Evolutionary conservation across 2,797 vertebrate genomes (phyloP), one percentile per base, ranked within the genome.

Genomic region (Perdix hodgsoniae): DNA sequence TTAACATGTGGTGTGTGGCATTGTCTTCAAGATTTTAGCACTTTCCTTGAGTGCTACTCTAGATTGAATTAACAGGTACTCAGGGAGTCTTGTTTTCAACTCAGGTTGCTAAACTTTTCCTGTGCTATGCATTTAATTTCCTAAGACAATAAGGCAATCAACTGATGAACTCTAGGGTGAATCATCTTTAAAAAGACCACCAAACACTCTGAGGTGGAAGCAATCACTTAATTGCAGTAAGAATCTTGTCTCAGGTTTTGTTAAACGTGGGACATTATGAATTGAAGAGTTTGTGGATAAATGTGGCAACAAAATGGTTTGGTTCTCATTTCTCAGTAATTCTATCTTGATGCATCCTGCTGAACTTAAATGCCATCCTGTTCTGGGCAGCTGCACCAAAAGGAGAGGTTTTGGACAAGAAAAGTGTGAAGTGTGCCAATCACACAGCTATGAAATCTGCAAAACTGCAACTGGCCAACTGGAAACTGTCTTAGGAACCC

Each of bases 361-460:
- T 79, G 60, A 90, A 70, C 88, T 83, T 67, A 87, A 92, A 56
- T 60, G 35, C 64, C 78, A 60, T 91, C 4, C 71, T 73, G n/a
- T 84, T 93, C 73, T 66, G 56, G 71, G 52, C 40, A 92, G 64
- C 71, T 90, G 29, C 77, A 91, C 31, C 56, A 77, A 75, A 71
- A 57, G 31, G 50, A 40, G 29, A 90, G 66, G 69, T 71, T 94
- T 77, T 96, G 82, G 86, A 74, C 49, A 83, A 80, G 61, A 47
- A 64, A 65, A 23, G 4, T 64, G 77, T 83, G 37, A 82, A 88
- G 35, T 47, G 31, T 93, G 94, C 83, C 74, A 86, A 19, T 90
- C 77, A 76, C 35, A 35, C 2, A 22, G 61, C 54, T 91, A 40
- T 56, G 89, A 84, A 94, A 90, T 66, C 72, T 80, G 37, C 44